Percentiles rank a stretch among this genome's conserved stretches.
Evolutionary conservation across 2,113 vertebrate genomes (phyloP).

Genomic region (Callocephalon fimbriatum): DNA sequence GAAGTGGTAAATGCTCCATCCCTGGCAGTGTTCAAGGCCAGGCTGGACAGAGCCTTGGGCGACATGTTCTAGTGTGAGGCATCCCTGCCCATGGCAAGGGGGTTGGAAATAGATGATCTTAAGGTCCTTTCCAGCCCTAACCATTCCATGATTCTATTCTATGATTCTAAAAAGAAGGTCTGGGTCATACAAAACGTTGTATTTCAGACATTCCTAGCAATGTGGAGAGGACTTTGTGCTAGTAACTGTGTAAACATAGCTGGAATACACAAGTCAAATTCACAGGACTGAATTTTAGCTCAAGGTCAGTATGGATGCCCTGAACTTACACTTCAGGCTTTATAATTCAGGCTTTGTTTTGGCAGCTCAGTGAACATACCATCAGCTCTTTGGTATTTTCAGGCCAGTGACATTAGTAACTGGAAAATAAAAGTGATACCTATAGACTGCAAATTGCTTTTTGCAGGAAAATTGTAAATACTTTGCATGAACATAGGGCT

Average conservation of each 20-base stretch:
- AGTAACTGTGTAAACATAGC: accelerated
- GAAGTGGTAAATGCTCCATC: background rate
- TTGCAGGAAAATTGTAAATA: background rate
- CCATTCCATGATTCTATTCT: background rate
- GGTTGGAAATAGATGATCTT: background rate
- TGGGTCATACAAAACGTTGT: accelerated
- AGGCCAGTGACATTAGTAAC: background rate
- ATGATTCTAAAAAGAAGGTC: background rate
- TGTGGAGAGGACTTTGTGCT: background rate
- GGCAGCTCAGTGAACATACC: background rate
- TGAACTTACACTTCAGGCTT: background rate
- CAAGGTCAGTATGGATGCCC: background rate
- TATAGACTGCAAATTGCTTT: background rate
- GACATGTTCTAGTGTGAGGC: no score
- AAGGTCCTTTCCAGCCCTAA: background rate
- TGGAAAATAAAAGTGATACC: background rate
- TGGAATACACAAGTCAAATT: background rate
- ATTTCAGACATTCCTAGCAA: background rate
- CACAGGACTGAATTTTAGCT: background rate
- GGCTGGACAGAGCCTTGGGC: background rate
- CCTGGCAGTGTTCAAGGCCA: background rate
- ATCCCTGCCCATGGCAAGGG: background rate
- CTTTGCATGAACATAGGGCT: background rate
- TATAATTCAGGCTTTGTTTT: background rate
- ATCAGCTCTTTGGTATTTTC: background rate